Conservation (phyloP, 2,888 invertebrate species). For the Phasia obesa region DNA sequence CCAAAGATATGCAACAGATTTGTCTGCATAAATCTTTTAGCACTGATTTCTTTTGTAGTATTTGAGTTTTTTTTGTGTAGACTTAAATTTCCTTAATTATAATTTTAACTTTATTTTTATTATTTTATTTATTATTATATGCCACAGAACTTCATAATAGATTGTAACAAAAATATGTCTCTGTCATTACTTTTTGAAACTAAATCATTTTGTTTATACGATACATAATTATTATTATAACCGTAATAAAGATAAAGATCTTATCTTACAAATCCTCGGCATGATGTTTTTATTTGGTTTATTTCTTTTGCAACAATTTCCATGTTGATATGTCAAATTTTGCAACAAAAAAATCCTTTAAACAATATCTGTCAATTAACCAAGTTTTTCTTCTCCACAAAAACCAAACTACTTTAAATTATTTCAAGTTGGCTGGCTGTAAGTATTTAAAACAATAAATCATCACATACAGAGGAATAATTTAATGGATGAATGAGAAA, state of each 20-base stretch:
- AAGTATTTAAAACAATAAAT: constrained; percentile 60
- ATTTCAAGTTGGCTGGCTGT: background rate
- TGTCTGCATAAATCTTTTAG: too few relatives aligned
- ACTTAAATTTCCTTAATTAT: too few relatives aligned
- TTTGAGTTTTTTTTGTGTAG: too few relatives aligned
- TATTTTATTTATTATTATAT: too few relatives aligned
- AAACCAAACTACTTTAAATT: constrained; percentile 3
- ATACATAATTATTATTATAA: background rate
- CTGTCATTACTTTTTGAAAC: too few relatives aligned
- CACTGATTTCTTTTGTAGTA: too few relatives aligned
- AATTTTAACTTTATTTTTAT: too few relatives aligned
- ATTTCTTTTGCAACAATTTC: background rate
- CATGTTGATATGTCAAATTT: constrained; percentile 36
- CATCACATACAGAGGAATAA: constrained; percentile 41
- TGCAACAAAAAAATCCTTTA: constrained; percentile 22
- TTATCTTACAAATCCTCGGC: background rate
- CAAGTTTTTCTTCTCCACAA: constrained; percentile 5
- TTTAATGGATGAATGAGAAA: constrained; percentile 41
- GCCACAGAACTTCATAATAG: too few relatives aligned
- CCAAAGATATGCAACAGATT: too few relatives aligned
- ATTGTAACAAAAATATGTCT: too few relatives aligned
- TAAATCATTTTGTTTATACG: background rate
- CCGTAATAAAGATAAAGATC: constrained; percentile 12
- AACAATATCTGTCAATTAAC: constrained; percentile 53
- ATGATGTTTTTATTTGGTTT: constrained; percentile 33